Percentiles rank a stretch among this genome's conserved stretches.
phyloP scores from a whole-genome alignment of 2,797 vertebrate genomes.

The Notamacropus eugenii region DNA sequence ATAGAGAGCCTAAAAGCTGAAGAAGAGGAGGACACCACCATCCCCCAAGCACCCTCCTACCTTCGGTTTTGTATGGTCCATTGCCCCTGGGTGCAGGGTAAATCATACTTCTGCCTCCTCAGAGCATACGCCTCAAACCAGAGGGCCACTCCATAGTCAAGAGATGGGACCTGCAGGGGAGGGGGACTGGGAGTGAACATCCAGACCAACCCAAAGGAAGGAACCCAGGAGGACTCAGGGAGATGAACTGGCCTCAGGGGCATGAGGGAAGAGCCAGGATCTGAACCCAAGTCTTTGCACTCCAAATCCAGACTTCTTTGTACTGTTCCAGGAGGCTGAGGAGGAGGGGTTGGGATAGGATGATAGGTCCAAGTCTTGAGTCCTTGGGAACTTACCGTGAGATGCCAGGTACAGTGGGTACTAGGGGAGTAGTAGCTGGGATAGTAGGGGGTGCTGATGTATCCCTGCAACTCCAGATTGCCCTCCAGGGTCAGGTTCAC shows the following conservation, averaged over 20 bases:
- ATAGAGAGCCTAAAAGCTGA: too few relatives aligned
- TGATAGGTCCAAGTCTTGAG: neutral
- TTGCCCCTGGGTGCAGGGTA: conserved; percentile 93
- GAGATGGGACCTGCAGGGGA: conserved; percentile 88
- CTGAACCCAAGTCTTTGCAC: neutral
- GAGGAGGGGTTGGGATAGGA: neutral
- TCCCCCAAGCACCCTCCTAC: conserved; percentile 76
- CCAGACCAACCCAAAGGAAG: neutral
- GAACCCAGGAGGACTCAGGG: neutral
- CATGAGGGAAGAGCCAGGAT: neutral
- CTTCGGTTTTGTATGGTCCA: conserved; percentile 94
- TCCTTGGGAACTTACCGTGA: conserved; percentile 86
- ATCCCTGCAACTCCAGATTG: conserved; percentile 87
- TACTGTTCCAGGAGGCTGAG: rapidly evolving
- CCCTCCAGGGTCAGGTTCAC: conserved; percentile 85
- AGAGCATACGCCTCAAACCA: conserved; percentile 93
- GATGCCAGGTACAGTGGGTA: conserved; percentile 93
- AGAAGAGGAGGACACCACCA: too few relatives aligned
- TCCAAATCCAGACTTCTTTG: neutral
- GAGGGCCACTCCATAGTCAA: conserved; percentile 89
- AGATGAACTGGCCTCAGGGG: neutral
- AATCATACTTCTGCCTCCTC: conserved; percentile 87
- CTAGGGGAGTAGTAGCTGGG: conserved; percentile 95
- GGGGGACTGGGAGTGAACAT: neutral
- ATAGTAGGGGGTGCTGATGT: conserved; percentile 91